phyloP scores from a whole-genome alignment of 2,797 vertebrate genomes.

The Muraenolepis orangiensis region DNA sequence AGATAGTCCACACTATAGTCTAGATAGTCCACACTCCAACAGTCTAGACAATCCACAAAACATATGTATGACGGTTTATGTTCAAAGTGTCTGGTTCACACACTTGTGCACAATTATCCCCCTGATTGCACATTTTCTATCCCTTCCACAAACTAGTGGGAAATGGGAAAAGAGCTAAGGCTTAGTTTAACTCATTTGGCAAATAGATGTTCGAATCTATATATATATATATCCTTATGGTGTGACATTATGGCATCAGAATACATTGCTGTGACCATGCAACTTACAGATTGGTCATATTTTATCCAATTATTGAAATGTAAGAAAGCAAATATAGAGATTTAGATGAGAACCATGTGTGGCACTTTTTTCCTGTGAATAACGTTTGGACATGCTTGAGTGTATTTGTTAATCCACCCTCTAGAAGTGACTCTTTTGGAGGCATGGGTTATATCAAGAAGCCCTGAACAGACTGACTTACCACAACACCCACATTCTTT shows the following conservation, averaged over 20 bases:
- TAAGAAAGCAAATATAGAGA: conserved; percentile 41
- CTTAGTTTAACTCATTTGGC: conserved; percentile 58
- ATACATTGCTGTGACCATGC: conserved; percentile 43
- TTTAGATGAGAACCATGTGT: conserved; percentile 15
- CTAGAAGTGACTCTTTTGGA: too few relatives aligned
- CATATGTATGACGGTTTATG: conserved; percentile 46
- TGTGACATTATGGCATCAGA: conserved; percentile 36
- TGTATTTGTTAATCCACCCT: too few relatives aligned
- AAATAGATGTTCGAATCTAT: conserved; percentile 20
- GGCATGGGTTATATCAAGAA: background rate
- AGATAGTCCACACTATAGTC: conserved; percentile 12
- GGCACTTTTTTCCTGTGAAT: background rate
- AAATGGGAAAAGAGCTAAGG: conserved; percentile 65
- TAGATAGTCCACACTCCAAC: conserved; percentile 17
- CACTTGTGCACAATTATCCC: conserved; percentile 16
- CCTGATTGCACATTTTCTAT: conserved; percentile 41
- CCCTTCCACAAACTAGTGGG: conserved; percentile 35
- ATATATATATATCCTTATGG: background rate
- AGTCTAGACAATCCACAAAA: conserved; percentile 14
- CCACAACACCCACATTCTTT: background rate
- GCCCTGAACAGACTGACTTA: background rate
- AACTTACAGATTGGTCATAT: conserved; percentile 43
- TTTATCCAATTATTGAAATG: conserved; percentile 39
- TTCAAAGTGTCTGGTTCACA: conserved; percentile 42
- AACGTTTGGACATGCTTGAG: background rate